Conservation (phyloP, 2,888 invertebrate genomes). For the Pandemis cinnamomeana region DNA sequence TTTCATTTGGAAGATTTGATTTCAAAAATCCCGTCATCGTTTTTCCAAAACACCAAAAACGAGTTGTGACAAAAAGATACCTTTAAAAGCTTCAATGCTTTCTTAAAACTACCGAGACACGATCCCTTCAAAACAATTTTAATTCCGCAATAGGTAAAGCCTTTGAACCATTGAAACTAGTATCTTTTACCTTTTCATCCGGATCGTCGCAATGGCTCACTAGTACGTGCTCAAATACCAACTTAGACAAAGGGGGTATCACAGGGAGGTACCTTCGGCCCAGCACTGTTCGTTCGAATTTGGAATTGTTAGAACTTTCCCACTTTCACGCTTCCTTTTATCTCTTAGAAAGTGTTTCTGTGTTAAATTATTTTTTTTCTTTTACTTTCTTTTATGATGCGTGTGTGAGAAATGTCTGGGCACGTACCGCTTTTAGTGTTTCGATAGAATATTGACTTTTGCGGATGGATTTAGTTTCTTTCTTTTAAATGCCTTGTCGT, state of each 20-base stretch:
- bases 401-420: conserved; percentile 56
- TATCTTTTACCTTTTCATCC: conserved; percentile 55
- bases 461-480: conserved; percentile 10
- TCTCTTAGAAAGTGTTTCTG: conserved; percentile 74
- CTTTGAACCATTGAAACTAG: conserved; percentile 60
- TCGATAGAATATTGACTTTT: conserved; percentile 40
- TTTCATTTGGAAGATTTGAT: too few species aligned
- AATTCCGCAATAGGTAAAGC: conserved; percentile 47
- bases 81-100: background rate
- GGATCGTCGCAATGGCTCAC: conserved; percentile 63
- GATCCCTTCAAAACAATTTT: conserved; percentile 41
- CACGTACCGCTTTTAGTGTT: conserved; percentile 50
- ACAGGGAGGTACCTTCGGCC: conserved; percentile 71
- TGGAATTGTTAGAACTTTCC: conserved; percentile 75
- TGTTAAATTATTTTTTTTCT: conserved; percentile 78
- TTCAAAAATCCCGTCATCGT: too few species aligned
- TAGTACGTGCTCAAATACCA: conserved; percentile 72
- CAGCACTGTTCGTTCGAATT: conserved; percentile 65
- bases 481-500: background rate
- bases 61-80: background rate
- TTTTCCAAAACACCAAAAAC: background rate
- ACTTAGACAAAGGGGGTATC: conserved; percentile 79
- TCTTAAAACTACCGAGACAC: conserved; percentile 6
- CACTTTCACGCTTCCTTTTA: conserved; percentile 79
- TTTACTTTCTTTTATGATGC: conserved; percentile 65